These are phyloP conservation scores for Epinotia ramella DNA, from an alignment of 2,888 invertebrate genomes.

Conservation along the genomic window DNA sequence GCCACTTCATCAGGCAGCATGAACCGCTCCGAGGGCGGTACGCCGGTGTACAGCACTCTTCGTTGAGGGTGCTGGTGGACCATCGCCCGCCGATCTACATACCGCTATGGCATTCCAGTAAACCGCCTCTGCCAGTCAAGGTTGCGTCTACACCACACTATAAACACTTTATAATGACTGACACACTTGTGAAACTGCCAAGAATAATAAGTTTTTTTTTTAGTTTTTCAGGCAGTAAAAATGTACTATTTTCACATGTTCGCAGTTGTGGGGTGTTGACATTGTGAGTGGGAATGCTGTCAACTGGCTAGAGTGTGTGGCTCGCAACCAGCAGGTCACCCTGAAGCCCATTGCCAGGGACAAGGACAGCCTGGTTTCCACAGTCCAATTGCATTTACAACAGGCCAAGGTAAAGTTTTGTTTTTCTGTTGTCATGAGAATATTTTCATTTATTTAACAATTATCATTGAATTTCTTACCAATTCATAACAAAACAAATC, in stretches of 20 bases:
- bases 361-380: constrained; percentile 76
- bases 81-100: constrained; percentile 85
- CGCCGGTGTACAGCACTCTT: constrained; percentile 81
- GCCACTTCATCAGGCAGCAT: constrained; percentile 82
- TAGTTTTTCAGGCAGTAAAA: constrained; percentile 16
- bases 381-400: constrained; percentile 77
- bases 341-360: constrained; percentile 78
- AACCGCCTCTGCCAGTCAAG: constrained; percentile 82
- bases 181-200: constrained; percentile 50
- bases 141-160: constrained; percentile 58
- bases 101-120: constrained; percentile 80
- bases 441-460: neutral
- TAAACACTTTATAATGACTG: constrained; percentile 44
- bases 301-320: constrained; percentile 86
- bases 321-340: constrained; percentile 77
- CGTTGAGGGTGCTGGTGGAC: constrained; percentile 80
- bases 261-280: constrained; percentile 81
- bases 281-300: constrained; percentile 82
- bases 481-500: no score
- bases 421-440: neutral
- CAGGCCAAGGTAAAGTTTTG: constrained; percentile 64
- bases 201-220: constrained; percentile 45
- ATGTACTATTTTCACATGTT: constrained; percentile 47
- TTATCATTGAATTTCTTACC: neutral
- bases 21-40: constrained; percentile 81